phyloP scores from a whole-genome alignment of 2,797 vertebrate genomes.

The Simalia tracyae region DNA sequence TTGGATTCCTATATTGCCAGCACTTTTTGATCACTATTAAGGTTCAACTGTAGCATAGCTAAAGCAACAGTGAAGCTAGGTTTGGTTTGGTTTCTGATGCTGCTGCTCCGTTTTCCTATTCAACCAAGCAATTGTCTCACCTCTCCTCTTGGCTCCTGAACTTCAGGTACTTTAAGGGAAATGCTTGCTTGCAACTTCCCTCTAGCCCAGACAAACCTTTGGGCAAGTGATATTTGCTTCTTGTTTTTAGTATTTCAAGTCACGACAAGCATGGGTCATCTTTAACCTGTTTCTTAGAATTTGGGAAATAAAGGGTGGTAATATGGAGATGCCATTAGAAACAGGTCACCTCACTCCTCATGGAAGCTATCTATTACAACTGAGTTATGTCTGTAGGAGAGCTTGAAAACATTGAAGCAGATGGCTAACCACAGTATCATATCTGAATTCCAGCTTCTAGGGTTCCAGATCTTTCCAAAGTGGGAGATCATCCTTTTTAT shows the following conservation, averaged over 20 bases:
- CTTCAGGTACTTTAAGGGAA: not conserved
- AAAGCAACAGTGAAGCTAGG: not conserved
- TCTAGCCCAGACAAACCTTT: not conserved
- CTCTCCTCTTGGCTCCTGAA: not conserved
- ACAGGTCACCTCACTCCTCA: not conserved
- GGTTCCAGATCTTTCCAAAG: conserved; percentile 42
- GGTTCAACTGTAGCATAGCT: not conserved
- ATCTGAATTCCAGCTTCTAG: conserved; percentile 45
- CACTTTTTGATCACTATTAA: not conserved
- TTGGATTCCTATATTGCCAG: not conserved
- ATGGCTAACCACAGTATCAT: conserved; percentile 11
- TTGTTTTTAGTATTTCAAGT: not conserved
- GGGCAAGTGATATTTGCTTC: not conserved
- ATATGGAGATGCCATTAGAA: not conserved
- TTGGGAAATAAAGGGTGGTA: not conserved
- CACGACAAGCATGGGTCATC: not conserved
- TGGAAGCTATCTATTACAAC: not conserved
- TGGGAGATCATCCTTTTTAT: conserved; percentile 49
- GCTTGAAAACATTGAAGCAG: not conserved
- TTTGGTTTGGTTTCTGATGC: not conserved
- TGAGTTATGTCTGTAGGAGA: not conserved
- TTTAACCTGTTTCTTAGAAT: not conserved
- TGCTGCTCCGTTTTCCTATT: not conserved
- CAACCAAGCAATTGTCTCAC: not conserved
- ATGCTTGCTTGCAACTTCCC: not conserved